These are phyloP conservation scores for Cryptoprocta ferox DNA, from an alignment of 2,797 vertebrate genomes.

Conservation along the genomic window DNA sequence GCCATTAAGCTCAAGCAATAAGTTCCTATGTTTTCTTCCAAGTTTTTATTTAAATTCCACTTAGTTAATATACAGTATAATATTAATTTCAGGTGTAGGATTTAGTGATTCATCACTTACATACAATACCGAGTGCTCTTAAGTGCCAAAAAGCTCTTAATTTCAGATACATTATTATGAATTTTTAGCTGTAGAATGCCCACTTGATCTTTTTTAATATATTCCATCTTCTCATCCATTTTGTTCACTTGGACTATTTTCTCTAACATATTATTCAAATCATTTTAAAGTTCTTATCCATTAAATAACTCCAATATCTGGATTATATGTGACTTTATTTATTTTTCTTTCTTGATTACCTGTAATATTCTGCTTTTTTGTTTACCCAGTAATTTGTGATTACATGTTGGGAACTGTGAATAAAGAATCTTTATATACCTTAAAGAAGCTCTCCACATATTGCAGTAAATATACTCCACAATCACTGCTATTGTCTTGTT, in stretches of 20 bases:
- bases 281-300: slow-evolving; percentile 32
- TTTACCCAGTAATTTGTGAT: not conserved
- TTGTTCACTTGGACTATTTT: slow-evolving; percentile 23
- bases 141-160: slow-evolving; percentile 9
- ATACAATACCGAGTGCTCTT: not conserved
- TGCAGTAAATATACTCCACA: slow-evolving; percentile 97
- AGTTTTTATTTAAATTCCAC: not conserved
- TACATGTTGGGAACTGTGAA: not conserved
- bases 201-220: not conserved
- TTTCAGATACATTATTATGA: not conserved
- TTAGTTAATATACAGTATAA: not conserved
- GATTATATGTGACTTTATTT: not conserved
- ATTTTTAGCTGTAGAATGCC: slow-evolving; percentile 8
- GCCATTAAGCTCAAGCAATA: slow-evolving; percentile 15
- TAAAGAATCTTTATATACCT: slow-evolving; percentile 87
- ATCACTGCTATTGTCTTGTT: slow-evolving; percentile 97
- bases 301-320: not conserved
- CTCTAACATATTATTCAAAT: slow-evolving; percentile 35
- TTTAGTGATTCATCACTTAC: not conserved
- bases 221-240: slow-evolving; percentile 7
- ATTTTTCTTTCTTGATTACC: not conserved
- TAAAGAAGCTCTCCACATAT: slow-evolving; percentile 95
- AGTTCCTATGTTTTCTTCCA: not conserved
- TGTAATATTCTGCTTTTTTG: slow-evolving; percentile 11
- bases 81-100: not conserved